Conservation (phyloP, 2,888 invertebrate species). For the Stratiomys singularior region DNA sequence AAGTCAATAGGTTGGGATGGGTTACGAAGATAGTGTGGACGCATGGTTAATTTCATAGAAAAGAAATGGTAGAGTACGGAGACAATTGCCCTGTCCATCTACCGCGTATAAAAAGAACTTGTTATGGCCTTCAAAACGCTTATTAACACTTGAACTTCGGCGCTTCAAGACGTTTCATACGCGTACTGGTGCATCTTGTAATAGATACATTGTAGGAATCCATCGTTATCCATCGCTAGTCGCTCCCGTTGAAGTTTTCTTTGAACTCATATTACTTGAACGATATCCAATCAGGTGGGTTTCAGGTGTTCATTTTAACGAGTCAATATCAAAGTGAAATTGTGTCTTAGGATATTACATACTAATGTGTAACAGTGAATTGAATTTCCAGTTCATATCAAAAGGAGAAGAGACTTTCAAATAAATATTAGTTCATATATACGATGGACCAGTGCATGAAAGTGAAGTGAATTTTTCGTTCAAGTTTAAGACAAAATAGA, state of each 20-base stretch:
- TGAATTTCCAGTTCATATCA: background rate
- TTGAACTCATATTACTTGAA: background rate
- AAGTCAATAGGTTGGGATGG: background rate
- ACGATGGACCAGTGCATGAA: too few relatives aligned
- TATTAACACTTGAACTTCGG: conserved; percentile 34
- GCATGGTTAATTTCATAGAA: background rate
- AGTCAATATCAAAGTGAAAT: conserved; percentile 36
- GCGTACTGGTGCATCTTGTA: background rate
- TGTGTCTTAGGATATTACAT: background rate
- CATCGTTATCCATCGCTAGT: background rate
- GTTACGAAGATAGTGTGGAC: background rate
- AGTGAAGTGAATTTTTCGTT: too few relatives aligned
- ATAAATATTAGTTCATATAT: too few relatives aligned
- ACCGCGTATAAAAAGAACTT: conserved; percentile 46
- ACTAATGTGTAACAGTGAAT: background rate
- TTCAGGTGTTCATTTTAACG: background rate
- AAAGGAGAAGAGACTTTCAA: too few relatives aligned
- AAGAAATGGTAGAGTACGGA: conserved; percentile 29
- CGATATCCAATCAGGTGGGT: conserved; percentile 37
- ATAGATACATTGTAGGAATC: background rate
- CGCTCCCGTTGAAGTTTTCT: background rate
- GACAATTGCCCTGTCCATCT: background rate
- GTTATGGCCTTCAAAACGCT: conserved; percentile 46
- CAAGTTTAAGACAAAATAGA: too few relatives aligned
- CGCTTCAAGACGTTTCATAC: conserved; percentile 15